phyloP scores from a whole-genome alignment of 2,113 vertebrate species.

The Strix uralensis region DNA sequence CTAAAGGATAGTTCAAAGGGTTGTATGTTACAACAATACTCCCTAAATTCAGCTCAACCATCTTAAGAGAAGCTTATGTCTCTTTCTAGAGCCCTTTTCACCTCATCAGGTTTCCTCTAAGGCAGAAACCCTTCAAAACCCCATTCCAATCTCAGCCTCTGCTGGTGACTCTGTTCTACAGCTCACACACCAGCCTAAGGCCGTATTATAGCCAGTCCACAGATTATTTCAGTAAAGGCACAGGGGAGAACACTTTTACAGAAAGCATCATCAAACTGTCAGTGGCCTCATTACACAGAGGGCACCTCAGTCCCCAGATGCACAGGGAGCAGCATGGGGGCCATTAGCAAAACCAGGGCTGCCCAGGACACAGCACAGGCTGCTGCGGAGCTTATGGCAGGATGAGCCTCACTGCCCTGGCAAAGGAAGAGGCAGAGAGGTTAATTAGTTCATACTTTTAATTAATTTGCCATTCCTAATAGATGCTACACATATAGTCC shows the following conservation, averaged over 20 bases:
- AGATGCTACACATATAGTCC: not conserved
- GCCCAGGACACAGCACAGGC: not conserved
- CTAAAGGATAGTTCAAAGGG: not conserved
- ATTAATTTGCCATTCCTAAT: conserved; percentile 20
- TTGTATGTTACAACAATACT: not conserved
- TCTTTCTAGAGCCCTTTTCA: not conserved
- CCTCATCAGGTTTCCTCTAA: not conserved
- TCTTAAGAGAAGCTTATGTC: not conserved
- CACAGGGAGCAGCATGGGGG: not conserved
- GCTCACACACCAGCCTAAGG: not conserved
- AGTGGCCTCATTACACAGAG: not conserved
- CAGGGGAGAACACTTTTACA: not conserved
- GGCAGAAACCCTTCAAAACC: not conserved
- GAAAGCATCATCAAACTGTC: not conserved
- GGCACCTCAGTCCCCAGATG: not conserved
- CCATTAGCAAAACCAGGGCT: not conserved
- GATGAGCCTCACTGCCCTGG: not conserved
- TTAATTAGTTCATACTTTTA: not conserved
- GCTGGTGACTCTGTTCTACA: not conserved
- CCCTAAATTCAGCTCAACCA: not conserved
- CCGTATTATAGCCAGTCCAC: not conserved
- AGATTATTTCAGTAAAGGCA: not conserved
- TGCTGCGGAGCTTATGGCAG: not conserved
- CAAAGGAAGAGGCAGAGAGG: not conserved
- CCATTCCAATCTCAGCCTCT: not conserved